phyloP scores from a whole-genome alignment of 2,113 vertebrate species.

The Lasiurus cinereus region DNA sequence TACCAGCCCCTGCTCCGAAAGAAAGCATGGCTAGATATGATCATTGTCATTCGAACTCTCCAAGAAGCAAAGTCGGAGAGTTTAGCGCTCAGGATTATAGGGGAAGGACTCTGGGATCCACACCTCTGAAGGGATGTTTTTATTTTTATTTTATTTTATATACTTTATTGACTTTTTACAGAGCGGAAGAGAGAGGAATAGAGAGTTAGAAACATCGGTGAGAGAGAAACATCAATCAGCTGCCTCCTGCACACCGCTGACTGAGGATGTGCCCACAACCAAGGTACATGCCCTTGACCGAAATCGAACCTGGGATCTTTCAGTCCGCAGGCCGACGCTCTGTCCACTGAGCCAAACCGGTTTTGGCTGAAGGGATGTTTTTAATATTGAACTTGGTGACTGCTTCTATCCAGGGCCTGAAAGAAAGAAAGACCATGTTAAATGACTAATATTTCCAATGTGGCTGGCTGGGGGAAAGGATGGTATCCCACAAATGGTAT shows the following conservation, averaged over 20 bases:
- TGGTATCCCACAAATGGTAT: neutral
- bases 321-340: too few species aligned
- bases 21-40: neutral
- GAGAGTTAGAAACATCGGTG: too few species aligned
- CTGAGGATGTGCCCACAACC: too few species aligned
- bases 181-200: too few species aligned
- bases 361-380: neutral
- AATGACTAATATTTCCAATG: neutral
- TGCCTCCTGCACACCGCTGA: too few species aligned
- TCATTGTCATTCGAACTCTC: neutral
- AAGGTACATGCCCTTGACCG: too few species aligned
- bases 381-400: neutral
- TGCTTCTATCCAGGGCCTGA: neutral
- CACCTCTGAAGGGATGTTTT: neutral
- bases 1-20: neutral
- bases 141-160: too few species aligned
- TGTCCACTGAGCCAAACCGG: too few species aligned
- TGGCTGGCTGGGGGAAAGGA: neutral
- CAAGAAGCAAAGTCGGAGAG: neutral
- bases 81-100: neutral
- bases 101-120: neutral
- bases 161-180: too few species aligned
- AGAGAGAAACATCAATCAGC: too few species aligned
- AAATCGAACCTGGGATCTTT: too few species aligned
- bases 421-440: neutral